Evolutionary conservation across 2,113 vertebrate genomes (phyloP), one percentile per base, ranked within the genome.

Genomic region (Mobula hypostoma): DNA sequence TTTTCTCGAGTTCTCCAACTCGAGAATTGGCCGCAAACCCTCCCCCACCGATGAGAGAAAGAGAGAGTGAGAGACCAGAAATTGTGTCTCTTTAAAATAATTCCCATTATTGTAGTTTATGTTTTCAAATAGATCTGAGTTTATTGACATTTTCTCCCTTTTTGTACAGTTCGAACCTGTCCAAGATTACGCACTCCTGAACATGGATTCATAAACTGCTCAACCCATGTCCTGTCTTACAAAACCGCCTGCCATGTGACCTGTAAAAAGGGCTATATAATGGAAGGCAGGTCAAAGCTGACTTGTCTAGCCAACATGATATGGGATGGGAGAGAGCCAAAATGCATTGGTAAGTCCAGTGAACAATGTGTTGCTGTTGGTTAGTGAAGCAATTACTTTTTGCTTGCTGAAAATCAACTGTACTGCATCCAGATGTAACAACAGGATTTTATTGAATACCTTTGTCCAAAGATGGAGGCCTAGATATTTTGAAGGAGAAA

Each of bases 241-340:
- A 97, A 96, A 95, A 97, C 97, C 0, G 95, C 96, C 5, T 99
- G 99, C 95, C 96, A 96, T 94, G 97, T 97, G 94, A 97, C 96
- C 95, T 99, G 99, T 94, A 96, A 96, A 72, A 97, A 97, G 79
- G 98, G 98, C 94, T 98, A 98, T 95, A 96, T 97, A 95, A 94
- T 99, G 92, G 97, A 98, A 95, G 98, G 99, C 88, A 96, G 95
- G n/a, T 48, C 95, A 87, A 97, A 96, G 94, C 97, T 99, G 87
- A 97, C 95, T 94, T 99, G 99, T 95, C 97, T 97, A 96, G 97
- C 96, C 95, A 97, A 96, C 36, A 97, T 97, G 70, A 98, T 97
- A 94, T 99, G 99, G 99, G 99, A 98, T 95, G 97, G 97, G 94
- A 95, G 97, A 94, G 97, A 97, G 90, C 98, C 98, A 61, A 97